Conservation (phyloP, 2,797 vertebrate species). For the Atherinosoma microstoma region DNA sequence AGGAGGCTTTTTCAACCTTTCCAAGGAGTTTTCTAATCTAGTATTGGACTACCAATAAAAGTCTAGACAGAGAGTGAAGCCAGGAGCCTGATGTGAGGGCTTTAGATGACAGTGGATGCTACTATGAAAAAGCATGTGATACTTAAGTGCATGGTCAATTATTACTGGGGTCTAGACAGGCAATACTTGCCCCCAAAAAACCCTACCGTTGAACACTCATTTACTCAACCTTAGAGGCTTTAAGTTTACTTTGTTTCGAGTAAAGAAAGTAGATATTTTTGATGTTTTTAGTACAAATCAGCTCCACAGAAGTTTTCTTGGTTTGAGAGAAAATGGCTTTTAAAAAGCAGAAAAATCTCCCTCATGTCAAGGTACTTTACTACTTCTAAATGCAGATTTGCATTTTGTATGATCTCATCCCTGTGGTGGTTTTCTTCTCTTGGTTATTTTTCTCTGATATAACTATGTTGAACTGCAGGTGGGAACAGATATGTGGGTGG, state of each 20-base stretch:
- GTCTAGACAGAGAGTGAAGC: constrained; percentile 31
- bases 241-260: constrained; percentile 19
- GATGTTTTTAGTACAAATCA: constrained; percentile 57
- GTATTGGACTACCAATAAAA: constrained; percentile 35
- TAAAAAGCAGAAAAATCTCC: constrained; percentile 17
- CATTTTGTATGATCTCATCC: not conserved
- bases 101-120: constrained; percentile 37
- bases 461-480: constrained; percentile 41
- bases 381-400: constrained; percentile 39
- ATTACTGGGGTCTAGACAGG: constrained; percentile 47
- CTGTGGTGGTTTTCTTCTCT: not conserved
- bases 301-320: constrained; percentile 23
- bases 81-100: constrained; percentile 12
- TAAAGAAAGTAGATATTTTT: constrained; percentile 14
- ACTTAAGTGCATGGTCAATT: constrained; percentile 44
- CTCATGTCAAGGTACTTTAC: constrained; percentile 24
- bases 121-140: constrained; percentile 38
- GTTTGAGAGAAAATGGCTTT: constrained; percentile 28
- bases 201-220: constrained; percentile 6
- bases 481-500: constrained; percentile 38
- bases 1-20: constrained; percentile 32
- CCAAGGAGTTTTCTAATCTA: constrained; percentile 28
- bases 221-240: constrained; percentile 11
- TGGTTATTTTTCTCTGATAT: not conserved
- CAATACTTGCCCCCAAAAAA: constrained; percentile 12